These are phyloP conservation scores for Dascillus cervinus DNA, from an alignment of 2,888 invertebrate species.

Conservation along the genomic window DNA sequence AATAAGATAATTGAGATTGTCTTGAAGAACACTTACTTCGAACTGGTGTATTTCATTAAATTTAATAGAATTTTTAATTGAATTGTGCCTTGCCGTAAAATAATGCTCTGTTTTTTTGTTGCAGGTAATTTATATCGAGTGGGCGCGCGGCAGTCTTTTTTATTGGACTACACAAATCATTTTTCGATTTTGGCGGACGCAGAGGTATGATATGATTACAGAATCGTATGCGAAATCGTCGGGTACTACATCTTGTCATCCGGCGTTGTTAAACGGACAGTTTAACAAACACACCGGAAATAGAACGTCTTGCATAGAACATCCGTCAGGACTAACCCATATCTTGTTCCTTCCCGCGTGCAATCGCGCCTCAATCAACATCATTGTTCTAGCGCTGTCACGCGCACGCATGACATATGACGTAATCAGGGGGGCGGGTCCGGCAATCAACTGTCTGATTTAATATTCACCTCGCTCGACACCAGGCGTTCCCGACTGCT, in stretches of 20 bases:
- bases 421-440: constrained; percentile 41
- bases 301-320: constrained; percentile 27
- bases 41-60: constrained; percentile 21
- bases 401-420: constrained; percentile 40
- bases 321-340: constrained; percentile 18
- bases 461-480: constrained; percentile 41
- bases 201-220: too few relatives aligned
- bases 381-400: constrained; percentile 40
- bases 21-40: constrained; percentile 19
- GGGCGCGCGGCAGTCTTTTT: too few relatives aligned
- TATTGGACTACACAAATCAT: too few relatives aligned
- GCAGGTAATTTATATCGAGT: too few relatives aligned
- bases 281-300: constrained; percentile 29
- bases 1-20: constrained; percentile 26
- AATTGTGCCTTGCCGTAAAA: constrained; percentile 12
- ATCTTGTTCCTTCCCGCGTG: constrained; percentile 24
- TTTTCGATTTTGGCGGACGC: too few relatives aligned
- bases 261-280: constrained; percentile 14
- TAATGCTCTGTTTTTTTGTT: constrained; percentile 9
- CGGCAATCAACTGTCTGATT: constrained; percentile 43
- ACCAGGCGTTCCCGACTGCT: constrained; percentile 37
- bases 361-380: constrained; percentile 38
- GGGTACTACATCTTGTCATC: too few relatives aligned
- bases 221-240: too few relatives aligned
- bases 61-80: constrained; percentile 25